Percentiles rank a stretch among this genome's conserved stretches.
Evolutionary conservation across 2,888 invertebrate species (phyloP).

Genomic region (Mythimna vitellina): DNA sequence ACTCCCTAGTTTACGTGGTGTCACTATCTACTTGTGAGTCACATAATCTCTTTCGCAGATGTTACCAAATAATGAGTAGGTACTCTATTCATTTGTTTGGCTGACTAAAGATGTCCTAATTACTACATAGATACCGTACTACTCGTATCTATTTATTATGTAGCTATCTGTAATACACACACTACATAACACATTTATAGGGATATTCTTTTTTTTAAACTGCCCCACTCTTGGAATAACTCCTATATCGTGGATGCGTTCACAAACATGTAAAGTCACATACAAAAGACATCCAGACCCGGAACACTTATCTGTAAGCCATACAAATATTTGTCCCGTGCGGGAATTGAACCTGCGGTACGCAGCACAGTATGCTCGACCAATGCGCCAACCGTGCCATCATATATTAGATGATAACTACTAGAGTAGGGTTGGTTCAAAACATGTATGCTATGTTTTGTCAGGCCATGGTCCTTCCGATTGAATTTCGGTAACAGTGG

Average conservation of each 20-base stretch:
- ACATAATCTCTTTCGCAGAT: constrained; percentile 49
- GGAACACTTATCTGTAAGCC: too few species aligned
- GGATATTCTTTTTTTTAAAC: too few species aligned
- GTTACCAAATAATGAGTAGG: constrained; percentile 57
- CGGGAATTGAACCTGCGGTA: too few species aligned
- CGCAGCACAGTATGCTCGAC: too few species aligned
- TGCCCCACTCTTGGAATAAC: too few species aligned
- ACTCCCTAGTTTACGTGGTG: constrained; percentile 17
- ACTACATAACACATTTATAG: neutral
- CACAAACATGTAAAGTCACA: too few species aligned
- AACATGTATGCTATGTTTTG: neutral
- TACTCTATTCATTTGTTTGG: constrained; percentile 27
- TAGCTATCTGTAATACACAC: too few species aligned
- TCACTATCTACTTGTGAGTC: constrained; percentile 42
- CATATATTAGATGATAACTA: neutral
- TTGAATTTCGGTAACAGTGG: too few species aligned
- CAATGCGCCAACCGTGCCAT: too few species aligned
- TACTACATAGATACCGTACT: neutral
- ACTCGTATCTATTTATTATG: neutral
- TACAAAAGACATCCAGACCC: too few species aligned
- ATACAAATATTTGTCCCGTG: too few species aligned
- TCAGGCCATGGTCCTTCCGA: neutral
- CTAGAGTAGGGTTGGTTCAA: neutral
- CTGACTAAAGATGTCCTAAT: constrained; percentile 1
- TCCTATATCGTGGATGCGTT: too few species aligned